Conservation (phyloP, 2,888 invertebrate species). For the Philereme transversata region DNA sequence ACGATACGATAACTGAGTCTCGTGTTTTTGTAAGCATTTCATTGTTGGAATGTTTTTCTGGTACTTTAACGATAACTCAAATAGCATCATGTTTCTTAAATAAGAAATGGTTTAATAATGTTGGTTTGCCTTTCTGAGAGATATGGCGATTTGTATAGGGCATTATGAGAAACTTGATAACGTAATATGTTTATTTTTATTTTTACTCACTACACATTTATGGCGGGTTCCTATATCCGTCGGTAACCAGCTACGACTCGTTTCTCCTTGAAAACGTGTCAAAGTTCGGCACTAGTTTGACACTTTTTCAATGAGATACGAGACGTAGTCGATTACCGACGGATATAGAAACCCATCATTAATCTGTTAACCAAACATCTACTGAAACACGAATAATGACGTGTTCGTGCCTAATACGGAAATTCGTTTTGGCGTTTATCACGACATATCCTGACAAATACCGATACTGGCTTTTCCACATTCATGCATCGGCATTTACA, state of each 20-base stretch:
- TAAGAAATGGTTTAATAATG: conserved; percentile 8
- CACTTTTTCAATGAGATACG: too few relatives aligned
- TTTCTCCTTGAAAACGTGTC: too few relatives aligned
- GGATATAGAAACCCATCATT: too few relatives aligned
- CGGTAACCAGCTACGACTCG: too few relatives aligned
- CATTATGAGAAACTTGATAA: too few relatives aligned
- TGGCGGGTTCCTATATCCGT: too few relatives aligned
- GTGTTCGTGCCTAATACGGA: conserved; percentile 9
- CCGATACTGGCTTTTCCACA: conserved; percentile 12
- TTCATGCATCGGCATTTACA: conserved; percentile 1
- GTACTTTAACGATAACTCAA: conserved; percentile 27
- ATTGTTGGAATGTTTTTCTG: conserved; percentile 28
- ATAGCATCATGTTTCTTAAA: conserved; percentile 23
- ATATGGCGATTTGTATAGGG: too few relatives aligned
- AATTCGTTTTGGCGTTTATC: conserved; percentile 14
- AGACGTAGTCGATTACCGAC: too few relatives aligned
- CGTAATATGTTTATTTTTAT: not conserved
- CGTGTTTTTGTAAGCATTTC: conserved; percentile 31
- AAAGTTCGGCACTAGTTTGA: too few relatives aligned
- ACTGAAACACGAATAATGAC: conserved; percentile 3
- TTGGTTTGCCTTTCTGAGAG: too few relatives aligned
- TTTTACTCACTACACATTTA: too few relatives aligned
- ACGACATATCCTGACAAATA: conserved; percentile 12
- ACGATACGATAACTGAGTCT: conserved; percentile 32
- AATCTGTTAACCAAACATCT: not conserved